Base-by-base conservation (phyloP, 2,888 invertebrate species). In the Drosophila conformis region DNA sequence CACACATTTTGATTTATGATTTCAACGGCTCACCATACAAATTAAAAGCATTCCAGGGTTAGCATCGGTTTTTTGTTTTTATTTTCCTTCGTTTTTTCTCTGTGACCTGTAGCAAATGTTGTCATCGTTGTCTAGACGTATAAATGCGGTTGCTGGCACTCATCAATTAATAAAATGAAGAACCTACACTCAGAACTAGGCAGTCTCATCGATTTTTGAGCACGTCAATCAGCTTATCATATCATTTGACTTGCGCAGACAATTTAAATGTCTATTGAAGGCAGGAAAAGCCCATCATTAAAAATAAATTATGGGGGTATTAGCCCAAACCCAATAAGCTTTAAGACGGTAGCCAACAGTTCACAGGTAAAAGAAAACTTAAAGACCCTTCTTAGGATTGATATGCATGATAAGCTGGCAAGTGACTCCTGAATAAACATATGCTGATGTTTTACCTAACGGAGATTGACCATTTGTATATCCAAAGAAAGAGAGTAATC, bases 171-270 rank as follows among this genome's bases (percentile, higher is more conserved):
- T 85, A 82, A 84, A 85, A 78, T 60, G 36, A 56, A 49, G 27
- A 42, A 25, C 49, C 48, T 56, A 57, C 62, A 67, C 31, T 40
- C 49, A 59, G 60, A 70, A 51, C 62, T 76, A 52, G 67, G 59
- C 40, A 58, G 53, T 42, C 59, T 73, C 72, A 58, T 68, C 61
- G 56, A 61, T 65, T 68, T 87, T 73, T 56, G 66, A 57, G 61
- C 78, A 73, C 89, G 82, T 89, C 85, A 89, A 87, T 87, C 85
- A 87, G 82, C 82, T 82, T 87, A 84, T 87, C 87, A 84, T 82
- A 79, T 73, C 59, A 76, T 62, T 69, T 56, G 42, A 62, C 31
- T 67, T 70, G 73, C 62, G 81, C 59, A 76, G 82, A 89, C 89
- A 82, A 82, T 87, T 84, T 89, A 86, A 89, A 87, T 87, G 89